Evolutionary conservation across 2,797 vertebrate species (phyloP).

Genomic region (Lateolabrax maculatus): DNA sequence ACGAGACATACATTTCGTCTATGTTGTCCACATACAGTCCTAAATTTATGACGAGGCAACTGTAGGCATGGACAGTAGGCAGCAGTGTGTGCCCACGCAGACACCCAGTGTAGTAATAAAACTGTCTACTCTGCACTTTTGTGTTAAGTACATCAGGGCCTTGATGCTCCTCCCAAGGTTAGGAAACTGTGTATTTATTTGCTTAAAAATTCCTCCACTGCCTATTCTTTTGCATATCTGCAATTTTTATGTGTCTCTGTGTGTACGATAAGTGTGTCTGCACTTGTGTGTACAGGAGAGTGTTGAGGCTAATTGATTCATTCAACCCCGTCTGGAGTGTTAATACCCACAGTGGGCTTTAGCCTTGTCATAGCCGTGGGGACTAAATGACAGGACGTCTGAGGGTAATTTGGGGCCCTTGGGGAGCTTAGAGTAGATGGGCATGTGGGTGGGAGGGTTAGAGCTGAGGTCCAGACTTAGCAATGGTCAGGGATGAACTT

Average conservation of each 20-base stretch:
- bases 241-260: background rate
- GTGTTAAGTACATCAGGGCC: background rate
- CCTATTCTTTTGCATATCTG: background rate
- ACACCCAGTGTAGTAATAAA: background rate
- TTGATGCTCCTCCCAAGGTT: background rate
- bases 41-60: background rate
- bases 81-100: background rate
- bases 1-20: background rate
- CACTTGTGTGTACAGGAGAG: background rate
- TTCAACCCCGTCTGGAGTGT: constrained; percentile 53
- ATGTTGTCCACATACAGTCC: background rate
- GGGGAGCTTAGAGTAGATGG: constrained; percentile 30
- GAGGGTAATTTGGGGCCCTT: constrained; percentile 44
- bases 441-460: constrained; percentile 16
- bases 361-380: constrained; percentile 21
- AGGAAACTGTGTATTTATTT: background rate
- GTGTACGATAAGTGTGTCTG: background rate
- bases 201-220: background rate
- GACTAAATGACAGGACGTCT: constrained; percentile 5
- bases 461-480: constrained; percentile 31
- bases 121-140: background rate
- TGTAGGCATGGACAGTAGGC: background rate
- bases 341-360: constrained; percentile 42
- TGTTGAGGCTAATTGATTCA: constrained; percentile 51
- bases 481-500: background rate